Percentiles rank a stretch among this genome's conserved stretches.
phyloP scores from a whole-genome alignment of 2,797 vertebrate species.

The Chaenodraco wilsoni region DNA sequence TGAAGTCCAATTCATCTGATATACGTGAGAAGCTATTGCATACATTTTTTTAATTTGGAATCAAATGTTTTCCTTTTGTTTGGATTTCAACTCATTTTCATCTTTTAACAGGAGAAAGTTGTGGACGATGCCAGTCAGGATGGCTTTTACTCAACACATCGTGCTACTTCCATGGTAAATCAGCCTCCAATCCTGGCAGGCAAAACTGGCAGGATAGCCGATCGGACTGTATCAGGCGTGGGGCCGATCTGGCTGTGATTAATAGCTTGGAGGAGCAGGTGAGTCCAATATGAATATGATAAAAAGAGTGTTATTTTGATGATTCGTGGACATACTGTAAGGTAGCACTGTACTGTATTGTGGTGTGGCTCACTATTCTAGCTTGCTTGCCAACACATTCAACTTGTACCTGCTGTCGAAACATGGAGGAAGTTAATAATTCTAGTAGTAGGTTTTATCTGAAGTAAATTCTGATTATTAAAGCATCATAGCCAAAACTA shows the following conservation, averaged over 20 bases:
- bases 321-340: neutral
- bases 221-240: conserved; percentile 35
- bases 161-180: conserved; percentile 60
- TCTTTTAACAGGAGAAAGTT: conserved; percentile 54
- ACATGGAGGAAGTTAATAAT: neutral
- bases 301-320: neutral
- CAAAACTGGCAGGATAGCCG: conserved; percentile 42
- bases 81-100: neutral
- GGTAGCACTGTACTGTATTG: neutral
- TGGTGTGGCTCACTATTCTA: neutral
- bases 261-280: conserved; percentile 45
- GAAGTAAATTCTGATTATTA: neutral
- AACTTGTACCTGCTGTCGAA: neutral
- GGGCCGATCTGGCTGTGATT: conserved; percentile 44
- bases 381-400: conserved; percentile 1
- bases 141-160: conserved; percentile 55
- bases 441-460: neutral
- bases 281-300: neutral
- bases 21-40: conserved; percentile 10
- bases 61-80: neutral
- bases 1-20: neutral
- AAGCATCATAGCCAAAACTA: neutral
- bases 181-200: neutral
- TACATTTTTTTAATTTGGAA: neutral
- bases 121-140: conserved; percentile 54